Conservation (phyloP, 1,140 invertebrate genomes). For the Aphelenchoides fujianensis region DNA sequence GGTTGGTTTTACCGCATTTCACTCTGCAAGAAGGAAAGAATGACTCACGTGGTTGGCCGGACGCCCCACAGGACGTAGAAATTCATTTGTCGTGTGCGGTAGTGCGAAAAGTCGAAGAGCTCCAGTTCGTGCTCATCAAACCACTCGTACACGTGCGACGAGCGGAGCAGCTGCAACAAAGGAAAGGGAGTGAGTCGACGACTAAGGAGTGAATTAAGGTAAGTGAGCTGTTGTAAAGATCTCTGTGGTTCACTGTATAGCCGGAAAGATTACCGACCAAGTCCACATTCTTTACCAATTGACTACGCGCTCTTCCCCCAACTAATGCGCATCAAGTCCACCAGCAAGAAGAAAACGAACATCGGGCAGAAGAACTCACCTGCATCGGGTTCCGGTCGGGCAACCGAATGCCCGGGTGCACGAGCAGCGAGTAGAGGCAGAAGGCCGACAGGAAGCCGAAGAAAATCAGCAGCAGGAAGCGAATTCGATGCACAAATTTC, state of each 20-base stretch:
- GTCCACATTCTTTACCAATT: no score
- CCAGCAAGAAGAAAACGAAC: no score
- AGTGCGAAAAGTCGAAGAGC: slow-evolving; percentile 41
- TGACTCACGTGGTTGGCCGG: not conserved
- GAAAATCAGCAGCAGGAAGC: not conserved
- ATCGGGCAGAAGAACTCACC: no score
- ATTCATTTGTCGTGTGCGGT: slow-evolving; percentile 28
- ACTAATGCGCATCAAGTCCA: no score
- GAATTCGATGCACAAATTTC: not conserved
- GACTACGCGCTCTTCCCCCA: no score
- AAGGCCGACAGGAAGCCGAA: slow-evolving; percentile 10
- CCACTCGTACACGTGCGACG: slow-evolving; percentile 44
- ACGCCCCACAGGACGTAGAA: slow-evolving; percentile 46
- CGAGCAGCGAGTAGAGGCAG: slow-evolving; percentile 28
- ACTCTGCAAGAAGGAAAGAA: no score
- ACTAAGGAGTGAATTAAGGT: no score
- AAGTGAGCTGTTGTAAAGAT: no score
- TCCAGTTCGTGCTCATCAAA: slow-evolving; percentile 40
- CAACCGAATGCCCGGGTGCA: slow-evolving; percentile 36
- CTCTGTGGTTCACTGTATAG: no score
- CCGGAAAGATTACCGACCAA: no score
- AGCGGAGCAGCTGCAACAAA: slow-evolving; percentile 44
- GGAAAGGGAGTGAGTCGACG: no score
- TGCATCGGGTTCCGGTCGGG: slow-evolving; percentile 49
- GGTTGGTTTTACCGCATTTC: no score